phyloP scores from a whole-genome alignment of 2,797 vertebrate species.

The Darevskia nairensis region DNA sequence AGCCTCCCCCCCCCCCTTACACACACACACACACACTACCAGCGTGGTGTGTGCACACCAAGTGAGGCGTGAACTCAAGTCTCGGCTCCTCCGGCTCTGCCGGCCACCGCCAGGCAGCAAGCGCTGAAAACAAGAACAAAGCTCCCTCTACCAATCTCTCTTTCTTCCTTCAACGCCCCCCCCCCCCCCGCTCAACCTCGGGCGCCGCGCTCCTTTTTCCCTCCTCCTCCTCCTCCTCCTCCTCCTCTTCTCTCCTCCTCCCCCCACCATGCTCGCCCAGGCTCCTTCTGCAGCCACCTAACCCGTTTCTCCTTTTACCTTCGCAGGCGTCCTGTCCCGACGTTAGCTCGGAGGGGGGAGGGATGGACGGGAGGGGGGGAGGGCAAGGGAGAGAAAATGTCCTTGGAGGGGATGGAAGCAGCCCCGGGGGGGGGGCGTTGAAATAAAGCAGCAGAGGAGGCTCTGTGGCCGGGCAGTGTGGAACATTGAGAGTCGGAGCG shows the following conservation, averaged over 20 bases:
- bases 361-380: conserved; percentile 79
- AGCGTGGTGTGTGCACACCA: conserved; percentile 78
- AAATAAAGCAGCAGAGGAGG: conserved; percentile 77
- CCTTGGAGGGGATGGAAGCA: conserved; percentile 77
- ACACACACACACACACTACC: conserved; percentile 42
- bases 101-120: conserved; percentile 75
- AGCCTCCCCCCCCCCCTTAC: conserved; percentile 77
- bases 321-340: conserved; percentile 82
- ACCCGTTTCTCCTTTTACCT: conserved; percentile 81
- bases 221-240: neutral
- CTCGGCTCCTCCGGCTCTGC: conserved; percentile 61
- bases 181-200: conserved; percentile 34
- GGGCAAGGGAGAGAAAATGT: conserved; percentile 77
- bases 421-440: conserved; percentile 63
- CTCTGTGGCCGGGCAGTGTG: conserved; percentile 80
- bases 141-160: conserved; percentile 70
- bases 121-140: conserved; percentile 82
- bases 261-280: conserved; percentile 67
- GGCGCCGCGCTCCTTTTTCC: conserved; percentile 63
- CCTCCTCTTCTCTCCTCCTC: conserved; percentile 44
- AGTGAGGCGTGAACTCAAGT: conserved; percentile 86
- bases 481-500: conserved; percentile 81
- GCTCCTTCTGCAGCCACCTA: conserved; percentile 71
- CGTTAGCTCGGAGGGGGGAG: conserved; percentile 77
- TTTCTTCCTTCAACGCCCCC: conserved; percentile 31